phyloP scores from a whole-genome alignment of 37 sponge, comb jelly and placozoan genomes.

The Amphimedon queenslandica region DNA sequence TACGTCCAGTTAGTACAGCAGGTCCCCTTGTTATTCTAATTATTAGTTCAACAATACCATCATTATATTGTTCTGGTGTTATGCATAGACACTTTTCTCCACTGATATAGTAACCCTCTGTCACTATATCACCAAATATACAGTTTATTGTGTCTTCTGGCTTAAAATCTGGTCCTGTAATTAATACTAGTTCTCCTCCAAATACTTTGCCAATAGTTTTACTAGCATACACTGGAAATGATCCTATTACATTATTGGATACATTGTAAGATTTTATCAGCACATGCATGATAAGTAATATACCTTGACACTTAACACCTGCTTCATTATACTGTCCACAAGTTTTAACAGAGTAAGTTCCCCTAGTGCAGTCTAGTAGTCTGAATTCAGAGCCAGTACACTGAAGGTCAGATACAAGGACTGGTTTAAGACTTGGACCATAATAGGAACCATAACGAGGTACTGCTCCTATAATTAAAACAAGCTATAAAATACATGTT shows the following conservation, averaged over 20 bases:
- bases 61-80: conserved; percentile 19
- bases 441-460: conserved; percentile 5
- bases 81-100: conserved; percentile 26
- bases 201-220: conserved; percentile 43
- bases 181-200: conserved; percentile 38
- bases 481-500: too few relatives aligned
- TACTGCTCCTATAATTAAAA: neutral
- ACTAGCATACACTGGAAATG: conserved; percentile 1
- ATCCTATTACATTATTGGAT: too few relatives aligned
- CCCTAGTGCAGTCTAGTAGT: neutral
- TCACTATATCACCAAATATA: conserved; percentile 16
- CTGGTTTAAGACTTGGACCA: neutral
- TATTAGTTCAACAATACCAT: conserved; percentile 16
- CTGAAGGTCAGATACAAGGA: neutral
- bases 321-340: conserved; percentile 10
- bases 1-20: neutral
- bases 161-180: conserved; percentile 6
- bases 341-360: neutral
- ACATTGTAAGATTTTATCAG: too few relatives aligned
- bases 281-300: too few relatives aligned
- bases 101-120: conserved; percentile 2
- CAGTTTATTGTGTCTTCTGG: conserved; percentile 27
- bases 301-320: conserved; percentile 19
- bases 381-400: neutral
- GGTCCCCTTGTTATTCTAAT: neutral